Conservation (phyloP, 2,888 invertebrate species). For the Lepidochrysops patricia region DNA sequence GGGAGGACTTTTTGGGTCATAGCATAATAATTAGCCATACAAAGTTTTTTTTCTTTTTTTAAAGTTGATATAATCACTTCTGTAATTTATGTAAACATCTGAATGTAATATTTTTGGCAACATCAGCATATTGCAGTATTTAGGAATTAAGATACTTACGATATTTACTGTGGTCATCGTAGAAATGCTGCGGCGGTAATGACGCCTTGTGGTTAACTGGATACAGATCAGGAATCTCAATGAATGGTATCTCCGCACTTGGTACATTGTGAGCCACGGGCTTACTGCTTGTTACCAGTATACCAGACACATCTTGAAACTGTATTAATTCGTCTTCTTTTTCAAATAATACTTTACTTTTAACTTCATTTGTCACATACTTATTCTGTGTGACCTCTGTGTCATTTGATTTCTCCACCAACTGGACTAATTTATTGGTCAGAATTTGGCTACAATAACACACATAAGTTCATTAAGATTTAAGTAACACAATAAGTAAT, state of each 20-base stretch:
- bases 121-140: too few relatives aligned
- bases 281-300: constrained; percentile 77
- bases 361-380: constrained; percentile 74
- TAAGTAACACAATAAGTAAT: background rate
- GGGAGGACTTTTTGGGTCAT: too few relatives aligned
- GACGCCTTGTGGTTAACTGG: constrained; percentile 85
- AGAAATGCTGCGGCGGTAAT: constrained; percentile 77
- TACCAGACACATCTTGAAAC: constrained; percentile 78
- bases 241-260: constrained; percentile 62
- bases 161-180: constrained; percentile 76
- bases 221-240: constrained; percentile 80
- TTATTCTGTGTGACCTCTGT: constrained; percentile 68
- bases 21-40: too few relatives aligned
- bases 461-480: constrained; percentile 8
- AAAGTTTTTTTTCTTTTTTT: too few relatives aligned
- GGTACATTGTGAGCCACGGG: constrained; percentile 72
- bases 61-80: too few relatives aligned
- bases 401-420: constrained; percentile 79
- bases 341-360: constrained; percentile 72
- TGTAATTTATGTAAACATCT: too few relatives aligned
- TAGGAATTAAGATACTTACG: constrained; percentile 74
- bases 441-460: constrained; percentile 73
- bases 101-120: background rate
- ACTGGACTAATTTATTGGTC: constrained; percentile 77
- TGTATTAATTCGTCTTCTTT: constrained; percentile 77